Evolutionary conservation across 1,140 invertebrate species (phyloP), one percentile per base, ranked within the genome.

Genomic region (Orchesella cincta): DNA sequence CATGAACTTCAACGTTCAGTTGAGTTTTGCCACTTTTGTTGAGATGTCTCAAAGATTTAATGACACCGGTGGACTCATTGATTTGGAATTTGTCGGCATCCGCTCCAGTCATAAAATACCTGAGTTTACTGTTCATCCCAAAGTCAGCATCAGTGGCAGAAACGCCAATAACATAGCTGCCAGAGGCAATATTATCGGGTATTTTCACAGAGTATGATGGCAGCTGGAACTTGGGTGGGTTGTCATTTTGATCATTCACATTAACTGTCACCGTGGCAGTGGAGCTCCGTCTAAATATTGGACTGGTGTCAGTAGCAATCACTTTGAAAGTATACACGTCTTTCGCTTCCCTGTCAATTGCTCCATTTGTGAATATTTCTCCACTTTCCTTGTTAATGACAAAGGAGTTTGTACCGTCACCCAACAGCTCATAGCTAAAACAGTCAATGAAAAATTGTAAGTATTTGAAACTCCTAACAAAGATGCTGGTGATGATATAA

Each of bases 241-340:
- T 96, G 84, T 97, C 95, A 85, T 97, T 97, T 80, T 92, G 90
- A 85, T 97, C 95, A 51, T 87, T 86, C 1, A 96, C 89, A 20
- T 85, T 86, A 39, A 97, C 92, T 0, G 92, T 94, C 5, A 97
- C 86, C 85, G 94, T 94, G 0, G 93, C 92, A 1, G 92, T 91
- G 5, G 91, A 89, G 0, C 92, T 92, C 79, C 90, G 85, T 0
- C 92, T 92, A 79, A 93, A 92, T 0, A 93, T 94, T 5, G 92
- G 89, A 51, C 93, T 94, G 67, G 92, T 94, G 85, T 97, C 95
- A 83, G 92, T 92, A 0, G 94, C 95, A 83, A 94, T 91, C 3
- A 97, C 85, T 1, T 92, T 94, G 76, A 97, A 86, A 83, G 92
- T 90, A 83, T 96, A 96, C 0, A 90, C 86, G 36, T 90, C 85